These are phyloP conservation scores for Passerculus sandwichensis DNA, from an alignment of 2,797 vertebrate genomes.

Conservation along the genomic window DNA sequence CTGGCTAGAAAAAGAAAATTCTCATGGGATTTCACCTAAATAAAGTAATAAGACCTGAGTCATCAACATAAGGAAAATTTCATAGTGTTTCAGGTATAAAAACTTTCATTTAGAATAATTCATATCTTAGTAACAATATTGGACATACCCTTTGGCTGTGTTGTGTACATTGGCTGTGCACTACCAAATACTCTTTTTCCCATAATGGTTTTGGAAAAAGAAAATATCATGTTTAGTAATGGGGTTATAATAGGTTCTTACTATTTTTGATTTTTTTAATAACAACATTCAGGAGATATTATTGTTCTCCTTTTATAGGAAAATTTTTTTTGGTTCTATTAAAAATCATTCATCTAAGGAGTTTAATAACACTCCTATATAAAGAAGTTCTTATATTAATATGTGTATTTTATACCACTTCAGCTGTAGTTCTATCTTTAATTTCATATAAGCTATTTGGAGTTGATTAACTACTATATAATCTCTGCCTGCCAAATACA, in stretches of 20 bases:
- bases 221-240: background rate
- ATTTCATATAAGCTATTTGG: constrained; percentile 63
- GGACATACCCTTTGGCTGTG: background rate
- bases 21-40: background rate
- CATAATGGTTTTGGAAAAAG: background rate
- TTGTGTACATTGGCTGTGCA: background rate
- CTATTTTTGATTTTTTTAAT: background rate
- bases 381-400: constrained; percentile 53
- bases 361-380: constrained; percentile 53
- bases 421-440: constrained; percentile 61
- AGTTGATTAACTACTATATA: constrained; percentile 71
- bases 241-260: background rate
- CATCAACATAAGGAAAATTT: background rate
- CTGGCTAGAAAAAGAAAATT: background rate
- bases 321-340: constrained; percentile 5
- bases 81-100: background rate
- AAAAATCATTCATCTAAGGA: constrained; percentile 38
- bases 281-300: background rate
- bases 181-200: background rate
- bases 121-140: background rate
- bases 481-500: constrained; percentile 63
- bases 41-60: background rate
- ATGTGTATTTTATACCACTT: constrained; percentile 49
- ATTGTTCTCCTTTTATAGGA: background rate
- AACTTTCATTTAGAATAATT: background rate